A percentile compares a stretch with the other conserved stretches of the same genome.
Conservation (phyloP, 2,113 vertebrate species). For the Coracopsis vasa region DNA sequence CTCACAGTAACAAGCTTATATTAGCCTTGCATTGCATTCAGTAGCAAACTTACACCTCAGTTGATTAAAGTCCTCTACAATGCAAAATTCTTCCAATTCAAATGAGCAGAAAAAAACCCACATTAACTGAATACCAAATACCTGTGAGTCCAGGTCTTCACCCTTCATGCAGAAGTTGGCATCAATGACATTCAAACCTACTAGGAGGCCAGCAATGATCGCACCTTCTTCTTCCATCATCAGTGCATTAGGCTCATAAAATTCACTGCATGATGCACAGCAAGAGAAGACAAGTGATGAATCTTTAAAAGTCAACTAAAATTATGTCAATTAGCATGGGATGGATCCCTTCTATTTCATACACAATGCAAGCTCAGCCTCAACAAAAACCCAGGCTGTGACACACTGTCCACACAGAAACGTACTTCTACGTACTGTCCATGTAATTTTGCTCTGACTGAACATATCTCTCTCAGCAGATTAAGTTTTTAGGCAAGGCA, state of each 20-base stretch:
- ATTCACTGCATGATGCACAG: constrained; percentile 81
- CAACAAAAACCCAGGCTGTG: neutral
- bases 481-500: neutral
- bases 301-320: neutral
- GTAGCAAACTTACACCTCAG: neutral
- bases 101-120: neutral
- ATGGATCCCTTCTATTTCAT: neutral
- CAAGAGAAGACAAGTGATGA: neutral
- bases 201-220: constrained; percentile 93
- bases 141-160: constrained; percentile 97
- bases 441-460: neutral
- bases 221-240: constrained; percentile 99
- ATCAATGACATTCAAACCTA: constrained; percentile 97
- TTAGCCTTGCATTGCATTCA: neutral
- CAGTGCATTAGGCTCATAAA: constrained; percentile 94
- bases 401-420: neutral
- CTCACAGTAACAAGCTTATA: rapidly evolving
- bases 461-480: neutral
- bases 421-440: rapidly evolving
- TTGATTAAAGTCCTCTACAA: neutral
- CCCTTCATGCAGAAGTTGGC: constrained; percentile 99
- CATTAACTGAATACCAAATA: constrained; percentile 22
- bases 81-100: neutral
- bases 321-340: rapidly evolving
- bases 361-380: neutral